A percentile compares a stretch with the other conserved stretches of the same genome.
Conservation (phyloP, 2,888 invertebrate species). For the Zootermopsis nevadensis region DNA sequence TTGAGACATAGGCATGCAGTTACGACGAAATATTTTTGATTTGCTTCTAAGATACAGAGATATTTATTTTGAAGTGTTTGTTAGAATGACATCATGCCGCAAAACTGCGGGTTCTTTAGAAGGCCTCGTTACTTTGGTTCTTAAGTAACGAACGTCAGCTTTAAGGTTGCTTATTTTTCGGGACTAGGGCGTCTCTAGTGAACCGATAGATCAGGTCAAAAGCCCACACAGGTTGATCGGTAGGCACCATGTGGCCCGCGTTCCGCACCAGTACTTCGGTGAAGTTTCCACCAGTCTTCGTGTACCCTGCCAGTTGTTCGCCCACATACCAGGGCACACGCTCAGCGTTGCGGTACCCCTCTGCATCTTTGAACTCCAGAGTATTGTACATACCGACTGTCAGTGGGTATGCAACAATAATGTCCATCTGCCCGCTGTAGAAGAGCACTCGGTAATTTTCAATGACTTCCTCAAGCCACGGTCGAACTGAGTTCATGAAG, state of each 20-base stretch:
- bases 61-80: no score
- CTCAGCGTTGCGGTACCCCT: constrained; percentile 58
- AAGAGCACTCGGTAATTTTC: constrained; percentile 63
- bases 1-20: no score
- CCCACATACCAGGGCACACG: constrained; percentile 58
- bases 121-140: no score
- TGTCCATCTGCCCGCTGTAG: constrained; percentile 65
- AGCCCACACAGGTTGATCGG: constrained; percentile 60
- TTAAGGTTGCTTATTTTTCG: neutral
- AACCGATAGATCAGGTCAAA: constrained; percentile 62
- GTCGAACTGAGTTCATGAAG: constrained; percentile 70
- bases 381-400: constrained; percentile 61
- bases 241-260: constrained; percentile 62
- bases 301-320: constrained; percentile 57
- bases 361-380: constrained; percentile 59
- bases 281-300: constrained; percentile 56
- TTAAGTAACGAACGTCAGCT: no score
- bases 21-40: no score
- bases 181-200: constrained; percentile 52
- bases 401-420: constrained; percentile 62
- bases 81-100: no score
- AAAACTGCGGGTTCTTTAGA: no score
- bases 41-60: no score
- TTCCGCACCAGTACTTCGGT: constrained; percentile 57
- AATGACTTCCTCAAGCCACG: constrained; percentile 67